Percentiles rank a stretch among this genome's conserved stretches.
Evolutionary conservation across 2,888 invertebrate species (phyloP).

Genomic region (Chymomyza caudatula): DNA sequence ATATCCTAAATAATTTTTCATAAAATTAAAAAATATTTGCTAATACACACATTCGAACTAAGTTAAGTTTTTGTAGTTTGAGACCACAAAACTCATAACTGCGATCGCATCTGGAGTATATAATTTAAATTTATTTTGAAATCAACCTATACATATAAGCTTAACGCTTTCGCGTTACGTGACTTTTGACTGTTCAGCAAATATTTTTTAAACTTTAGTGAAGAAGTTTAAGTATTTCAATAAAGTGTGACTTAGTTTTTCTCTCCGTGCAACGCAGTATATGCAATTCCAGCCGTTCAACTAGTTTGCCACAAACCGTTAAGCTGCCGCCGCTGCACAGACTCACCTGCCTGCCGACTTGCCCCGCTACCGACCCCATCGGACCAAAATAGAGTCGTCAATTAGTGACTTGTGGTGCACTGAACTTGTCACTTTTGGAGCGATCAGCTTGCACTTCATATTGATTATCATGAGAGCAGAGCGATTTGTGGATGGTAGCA

Average conservation of each 20-base stretch:
- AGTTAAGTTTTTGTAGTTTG: no score
- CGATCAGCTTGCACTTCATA: conserved; percentile 10
- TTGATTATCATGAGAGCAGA: conserved; percentile 37
- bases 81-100: no score
- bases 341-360: not conserved
- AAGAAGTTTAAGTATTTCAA: no score
- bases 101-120: no score
- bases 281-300: not conserved
- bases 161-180: no score
- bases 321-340: not conserved
- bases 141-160: no score
- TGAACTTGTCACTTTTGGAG: conserved; percentile 53
- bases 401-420: conserved; percentile 42
- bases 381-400: not conserved
- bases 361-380: not conserved
- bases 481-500: conserved; percentile 17
- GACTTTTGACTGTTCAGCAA: no score
- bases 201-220: no score
- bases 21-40: no score
- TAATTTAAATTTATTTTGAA: no score
- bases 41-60: no score
- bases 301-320: not conserved
- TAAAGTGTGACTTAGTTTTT: not conserved
- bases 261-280: not conserved
- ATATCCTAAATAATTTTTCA: no score